Evolutionary conservation across 2,888 invertebrate species (phyloP), one percentile per base, ranked within the genome.

Genomic region (Ochropacha duplaris): DNA sequence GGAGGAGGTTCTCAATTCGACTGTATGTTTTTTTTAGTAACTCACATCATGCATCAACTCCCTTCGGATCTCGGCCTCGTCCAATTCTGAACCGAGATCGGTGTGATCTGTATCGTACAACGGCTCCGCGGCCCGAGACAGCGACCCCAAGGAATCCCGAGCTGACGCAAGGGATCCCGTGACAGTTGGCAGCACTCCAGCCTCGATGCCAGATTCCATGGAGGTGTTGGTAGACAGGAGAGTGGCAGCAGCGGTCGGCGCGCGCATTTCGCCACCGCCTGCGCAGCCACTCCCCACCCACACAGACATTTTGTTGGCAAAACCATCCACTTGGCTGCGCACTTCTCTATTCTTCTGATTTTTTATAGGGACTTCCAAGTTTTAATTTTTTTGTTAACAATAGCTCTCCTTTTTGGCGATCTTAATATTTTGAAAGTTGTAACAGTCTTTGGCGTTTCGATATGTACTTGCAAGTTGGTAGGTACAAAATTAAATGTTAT

Each of bases 31-130:
- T 8, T n/a, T 24, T n/a, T 24, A 26, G 26, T 22, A 19, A 94
- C 96, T 94, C 87, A 97, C 97, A 90, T 97, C 97, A 84, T 96
- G 95, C 73, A 97, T 93, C 77, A 97, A 91, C 86, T 96, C 96
- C 74, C 96, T 92, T 60, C 96, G 94, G 70, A 96, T 93, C 81
- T 97, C 96, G 36, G 95, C 95, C 83, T 97, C 97, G 84, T 97
- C 97, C 67, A 94, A 88, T 78, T 97, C 97, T 55, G 96, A 97
- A 62, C 95, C 96, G 56, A 96, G 93, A 83, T 96, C 96, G 22
- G 96, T 96, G 76, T 96, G 96, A 82, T 96, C 96, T 55, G 96
- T 96, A 78, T 96, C 95, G 81, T 96, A 96, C 54, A 94, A 85
- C 39, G 95, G 95, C 75, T 95, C 95, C 2, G 90, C 92, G 5